Conservation (phyloP, 2,113 vertebrate species). For the Geococcyx californianus region DNA sequence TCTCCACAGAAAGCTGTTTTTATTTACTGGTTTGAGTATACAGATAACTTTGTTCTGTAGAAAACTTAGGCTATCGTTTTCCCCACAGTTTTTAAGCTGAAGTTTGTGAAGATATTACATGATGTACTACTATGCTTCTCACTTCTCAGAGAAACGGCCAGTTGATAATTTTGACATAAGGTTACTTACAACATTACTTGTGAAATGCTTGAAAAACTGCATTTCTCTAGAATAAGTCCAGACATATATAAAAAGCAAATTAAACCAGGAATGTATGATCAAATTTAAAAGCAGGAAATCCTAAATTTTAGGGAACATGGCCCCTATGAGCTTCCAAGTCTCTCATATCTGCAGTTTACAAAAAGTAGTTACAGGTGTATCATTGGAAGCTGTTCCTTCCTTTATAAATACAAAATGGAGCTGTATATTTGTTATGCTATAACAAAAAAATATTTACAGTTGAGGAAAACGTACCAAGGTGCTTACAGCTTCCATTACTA, state of each 20-base stretch:
- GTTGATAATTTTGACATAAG: constrained; percentile 56
- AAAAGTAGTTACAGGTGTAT: not conserved
- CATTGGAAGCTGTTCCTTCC: not conserved
- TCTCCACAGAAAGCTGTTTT: constrained; percentile 51
- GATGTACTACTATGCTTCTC: not conserved
- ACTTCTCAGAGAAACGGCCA: constrained; percentile 41
- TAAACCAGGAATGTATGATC: not conserved
- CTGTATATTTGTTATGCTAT: not conserved
- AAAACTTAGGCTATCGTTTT: constrained; percentile 10
- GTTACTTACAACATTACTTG: constrained; percentile 21
- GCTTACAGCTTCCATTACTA: not conserved
- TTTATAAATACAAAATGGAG: not conserved
- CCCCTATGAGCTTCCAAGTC: not conserved
- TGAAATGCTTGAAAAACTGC: not conserved
- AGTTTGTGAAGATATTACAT: constrained; percentile 34
- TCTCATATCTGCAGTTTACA: not conserved
- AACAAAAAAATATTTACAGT: not conserved
- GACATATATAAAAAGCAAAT: not conserved
- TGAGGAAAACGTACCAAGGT: not conserved
- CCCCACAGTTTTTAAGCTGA: not conserved
- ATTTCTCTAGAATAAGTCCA: not conserved
- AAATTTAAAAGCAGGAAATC: not conserved
- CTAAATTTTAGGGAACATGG: not conserved
- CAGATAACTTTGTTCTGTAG: constrained; percentile 51
- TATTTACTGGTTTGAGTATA: constrained; percentile 61